Evolutionary conservation across 2,888 invertebrate species (phyloP).

Genomic region (Augiades crinisus): DNA sequence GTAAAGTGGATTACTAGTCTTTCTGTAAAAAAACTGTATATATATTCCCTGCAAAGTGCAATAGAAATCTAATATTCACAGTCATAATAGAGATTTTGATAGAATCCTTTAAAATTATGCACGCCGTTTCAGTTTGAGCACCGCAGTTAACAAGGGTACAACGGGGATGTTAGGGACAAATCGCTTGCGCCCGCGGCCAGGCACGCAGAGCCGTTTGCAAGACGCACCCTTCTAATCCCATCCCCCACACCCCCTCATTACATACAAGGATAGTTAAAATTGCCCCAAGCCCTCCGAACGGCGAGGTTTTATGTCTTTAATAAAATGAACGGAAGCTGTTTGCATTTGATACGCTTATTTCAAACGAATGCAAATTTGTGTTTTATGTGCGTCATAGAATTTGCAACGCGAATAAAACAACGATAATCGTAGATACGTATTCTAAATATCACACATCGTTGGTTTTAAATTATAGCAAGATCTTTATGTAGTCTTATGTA

Average conservation of each 20-base stretch:
- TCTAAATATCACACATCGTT: constrained; percentile 12
- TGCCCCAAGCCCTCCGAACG: constrained; percentile 50
- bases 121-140: constrained; percentile 43
- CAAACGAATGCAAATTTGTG: constrained; percentile 27
- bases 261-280: constrained; percentile 73
- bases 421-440: background rate
- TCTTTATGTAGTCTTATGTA: too few species aligned
- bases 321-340: constrained; percentile 49
- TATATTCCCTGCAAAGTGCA: too few species aligned
- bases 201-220: constrained; percentile 76
- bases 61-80: too few species aligned
- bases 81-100: too few species aligned
- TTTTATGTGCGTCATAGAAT: constrained; percentile 14
- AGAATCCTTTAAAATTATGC: too few species aligned
- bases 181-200: constrained; percentile 68
- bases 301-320: constrained; percentile 73
- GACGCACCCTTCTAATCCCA: constrained; percentile 76
- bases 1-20: too few species aligned
- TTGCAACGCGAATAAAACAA: constrained; percentile 17
- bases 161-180: constrained; percentile 69
- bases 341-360: constrained; percentile 22
- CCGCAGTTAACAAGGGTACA: constrained; percentile 46
- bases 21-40: too few species aligned
- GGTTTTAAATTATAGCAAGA: background rate
- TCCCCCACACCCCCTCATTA: constrained; percentile 57